Evolutionary conservation across 2,113 vertebrate genomes (phyloP).

Genomic region (Hiodon tergisus): DNA sequence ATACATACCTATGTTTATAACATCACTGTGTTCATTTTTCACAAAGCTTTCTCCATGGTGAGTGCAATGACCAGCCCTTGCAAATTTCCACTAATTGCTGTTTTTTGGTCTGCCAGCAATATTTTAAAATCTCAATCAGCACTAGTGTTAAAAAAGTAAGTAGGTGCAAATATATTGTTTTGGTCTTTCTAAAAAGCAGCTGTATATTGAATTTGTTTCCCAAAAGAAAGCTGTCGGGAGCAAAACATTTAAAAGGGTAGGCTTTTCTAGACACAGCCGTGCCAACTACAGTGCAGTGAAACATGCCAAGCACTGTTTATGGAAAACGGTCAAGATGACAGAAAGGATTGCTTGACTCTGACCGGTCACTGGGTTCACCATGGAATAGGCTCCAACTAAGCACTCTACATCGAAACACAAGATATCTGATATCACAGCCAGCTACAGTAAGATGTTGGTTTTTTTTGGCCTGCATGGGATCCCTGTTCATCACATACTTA

Average conservation of each 20-base stretch:
- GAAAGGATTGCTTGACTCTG: neutral
- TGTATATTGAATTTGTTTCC: slow-evolving; percentile 55
- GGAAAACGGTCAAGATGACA: neutral
- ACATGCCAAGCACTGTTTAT: slow-evolving; percentile 7
- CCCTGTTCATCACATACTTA: neutral
- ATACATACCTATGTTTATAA: neutral
- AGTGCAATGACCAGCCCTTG: too few relatives aligned
- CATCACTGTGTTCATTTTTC: neutral
- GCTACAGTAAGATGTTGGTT: neutral
- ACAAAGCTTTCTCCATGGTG: neutral
- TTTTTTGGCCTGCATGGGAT: neutral
- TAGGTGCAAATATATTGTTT: slow-evolving; percentile 56
- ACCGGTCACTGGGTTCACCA: slow-evolving; percentile 11
- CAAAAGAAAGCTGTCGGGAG: too few relatives aligned
- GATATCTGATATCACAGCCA: neutral
- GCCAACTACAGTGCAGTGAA: neutral
- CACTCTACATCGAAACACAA: neutral
- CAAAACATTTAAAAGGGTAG: neutral
- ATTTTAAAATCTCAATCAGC: slow-evolving; percentile 29
- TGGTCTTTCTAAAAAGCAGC: slow-evolving; percentile 68
- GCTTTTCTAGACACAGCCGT: neutral
- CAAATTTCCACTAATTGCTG: neutral
- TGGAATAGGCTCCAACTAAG: slow-evolving; percentile 6
- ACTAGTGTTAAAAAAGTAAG: slow-evolving; percentile 41
- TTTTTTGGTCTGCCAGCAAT: neutral